Percentiles rank a stretch among this genome's conserved stretches.
phyloP scores from a whole-genome alignment of 2,113 vertebrate genomes.

The Aspiorhynchus laticeps region DNA sequence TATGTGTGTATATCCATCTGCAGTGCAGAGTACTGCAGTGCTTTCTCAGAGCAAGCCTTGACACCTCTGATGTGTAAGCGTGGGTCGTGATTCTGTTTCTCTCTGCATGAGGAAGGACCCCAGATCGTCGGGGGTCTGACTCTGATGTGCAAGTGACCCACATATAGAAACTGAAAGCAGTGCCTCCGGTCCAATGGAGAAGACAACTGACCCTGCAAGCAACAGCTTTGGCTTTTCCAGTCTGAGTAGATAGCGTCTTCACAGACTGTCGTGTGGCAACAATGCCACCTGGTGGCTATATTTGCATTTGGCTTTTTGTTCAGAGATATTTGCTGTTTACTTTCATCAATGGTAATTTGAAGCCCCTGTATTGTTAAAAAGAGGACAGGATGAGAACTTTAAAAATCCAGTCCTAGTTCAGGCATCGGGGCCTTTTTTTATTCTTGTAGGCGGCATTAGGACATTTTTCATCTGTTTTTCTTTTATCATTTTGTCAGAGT shows the following conservation, averaged over 20 bases:
- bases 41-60: conserved; percentile 45
- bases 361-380: not conserved
- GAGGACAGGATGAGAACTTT: not conserved
- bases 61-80: conserved; percentile 66
- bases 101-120: conserved; percentile 26
- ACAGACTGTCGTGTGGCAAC: conserved; percentile 47
- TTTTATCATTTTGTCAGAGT: not conserved
- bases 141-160: conserved; percentile 70
- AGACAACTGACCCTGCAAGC: conserved; percentile 54
- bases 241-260: not conserved
- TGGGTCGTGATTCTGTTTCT: conserved; percentile 63
- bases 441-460: not conserved
- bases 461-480: not conserved
- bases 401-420: not conserved
- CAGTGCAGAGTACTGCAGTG: conserved; percentile 46
- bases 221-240: conserved; percentile 35
- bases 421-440: not conserved
- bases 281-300: conserved; percentile 69
- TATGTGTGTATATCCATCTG: conserved; percentile 26
- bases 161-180: conserved; percentile 65
- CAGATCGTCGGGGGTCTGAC: conserved; percentile 54
- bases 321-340: not conserved
- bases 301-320: not conserved
- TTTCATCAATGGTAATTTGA: not conserved
- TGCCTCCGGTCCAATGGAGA: conserved; percentile 49